Conservation (phyloP, 2,888 invertebrate species). For the Crematogaster levior region DNA sequence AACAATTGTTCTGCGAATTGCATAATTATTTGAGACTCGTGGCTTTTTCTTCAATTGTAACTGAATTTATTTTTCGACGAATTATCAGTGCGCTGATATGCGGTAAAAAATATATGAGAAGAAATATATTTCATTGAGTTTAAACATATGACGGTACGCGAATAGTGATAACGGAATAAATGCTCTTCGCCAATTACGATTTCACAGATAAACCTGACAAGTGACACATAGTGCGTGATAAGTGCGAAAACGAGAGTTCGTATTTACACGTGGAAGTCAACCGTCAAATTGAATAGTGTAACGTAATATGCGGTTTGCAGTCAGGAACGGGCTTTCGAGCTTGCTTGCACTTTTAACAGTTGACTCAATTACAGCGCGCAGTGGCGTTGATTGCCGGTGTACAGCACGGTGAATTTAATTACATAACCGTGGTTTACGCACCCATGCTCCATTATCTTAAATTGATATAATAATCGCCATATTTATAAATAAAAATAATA, state of each 20-base stretch:
- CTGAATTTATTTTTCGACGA: slow-evolving; percentile 43
- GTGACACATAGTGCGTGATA: slow-evolving; percentile 45
- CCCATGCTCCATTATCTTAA: slow-evolving; percentile 42
- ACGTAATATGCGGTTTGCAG: slow-evolving; percentile 53
- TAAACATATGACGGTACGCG: slow-evolving; percentile 7
- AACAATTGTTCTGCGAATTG: not conserved
- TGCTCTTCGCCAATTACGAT: slow-evolving; percentile 50
- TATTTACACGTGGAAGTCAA: slow-evolving; percentile 46
- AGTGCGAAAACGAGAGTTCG: slow-evolving; percentile 50
- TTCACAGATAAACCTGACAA: slow-evolving; percentile 43
- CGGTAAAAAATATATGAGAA: slow-evolving; percentile 4
- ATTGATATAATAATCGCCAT: slow-evolving; percentile 41
- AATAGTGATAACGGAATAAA: slow-evolving; percentile 46
- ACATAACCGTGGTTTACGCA: slow-evolving; percentile 50
- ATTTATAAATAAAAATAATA: not conserved
- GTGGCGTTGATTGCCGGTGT: slow-evolving; percentile 46
- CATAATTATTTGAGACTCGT: not conserved
- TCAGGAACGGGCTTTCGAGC: slow-evolving; percentile 46
- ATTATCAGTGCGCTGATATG: slow-evolving; percentile 22
- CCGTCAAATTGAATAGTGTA: slow-evolving; percentile 55
- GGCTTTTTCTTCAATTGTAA: not conserved
- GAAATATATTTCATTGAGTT: slow-evolving; percentile 10
- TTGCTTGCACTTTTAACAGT: slow-evolving; percentile 55
- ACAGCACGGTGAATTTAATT: slow-evolving; percentile 40
- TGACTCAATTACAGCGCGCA: slow-evolving; percentile 53